Base-by-base conservation (phyloP, 2,888 invertebrate species). In the Leucophora obtusa region DNA sequence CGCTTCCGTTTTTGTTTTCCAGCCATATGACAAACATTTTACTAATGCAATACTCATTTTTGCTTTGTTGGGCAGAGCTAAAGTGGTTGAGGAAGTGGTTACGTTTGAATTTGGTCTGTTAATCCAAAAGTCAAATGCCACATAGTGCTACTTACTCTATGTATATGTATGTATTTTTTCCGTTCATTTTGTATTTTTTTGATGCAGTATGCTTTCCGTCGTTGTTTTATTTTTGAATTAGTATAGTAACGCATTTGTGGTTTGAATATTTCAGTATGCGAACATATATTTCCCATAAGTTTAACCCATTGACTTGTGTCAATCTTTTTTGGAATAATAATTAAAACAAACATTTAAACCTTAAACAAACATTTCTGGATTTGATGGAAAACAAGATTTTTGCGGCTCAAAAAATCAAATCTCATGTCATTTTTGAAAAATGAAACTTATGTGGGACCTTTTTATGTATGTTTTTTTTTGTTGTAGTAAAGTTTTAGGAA, bases 81-180 rank as follows among this genome's bases (percentile, higher is more conserved):
- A 53, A 24, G n/a, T 58, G 15, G 50, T n/a, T 28, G 28, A 6
- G 53, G 21, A 10, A 38, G 60, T 38, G 35, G 70, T 33, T 14
- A 21, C 8, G 51, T 33, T 33, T 60, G 51, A 35, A 38, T n/a
- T 47, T 56, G 59, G 56, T 28, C 5, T 15, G 51, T 70, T 50
- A 18, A 35, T n/a, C 60, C 50, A 53, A 70, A 70, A 60, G 33
- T 60, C 59, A 60, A 70, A 70, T 70, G 70, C 35, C 70, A 70
- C 51, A 60, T 70, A 28, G n/a, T n/a, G n/a, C 24, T 47, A 50
- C 53, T 43, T 43, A 38, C 54, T 38, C 5, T 28, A 7, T 28
- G 28, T 28, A 7, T 28, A 7, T 28, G 7, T 28, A 7, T 28
- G 54, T 59, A 33, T 8, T 50, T 69, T 69, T 58, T 69, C 17